Evolutionary conservation across 2,888 invertebrate species (phyloP), one percentile per base, ranked within the genome.

Genomic region (Rhyacophila evoluta): DNA sequence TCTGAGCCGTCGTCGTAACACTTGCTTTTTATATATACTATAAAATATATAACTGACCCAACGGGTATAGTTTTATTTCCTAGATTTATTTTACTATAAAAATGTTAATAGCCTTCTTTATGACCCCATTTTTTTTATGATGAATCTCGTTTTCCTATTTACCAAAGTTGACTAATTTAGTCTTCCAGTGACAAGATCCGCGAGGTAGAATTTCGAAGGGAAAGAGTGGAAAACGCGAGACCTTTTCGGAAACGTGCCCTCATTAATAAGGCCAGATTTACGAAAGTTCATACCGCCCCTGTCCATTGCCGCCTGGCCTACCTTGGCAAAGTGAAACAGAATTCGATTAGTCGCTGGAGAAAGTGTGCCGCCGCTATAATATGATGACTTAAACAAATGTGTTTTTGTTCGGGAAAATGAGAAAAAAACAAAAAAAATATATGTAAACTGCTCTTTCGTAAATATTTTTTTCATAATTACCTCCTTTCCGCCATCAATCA

Each of bases 321-420:
- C 55, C 55, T 55, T 55, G 55, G 55, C 25, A 19, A 19, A 41
- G 12, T n/a, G n/a, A 41, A 41, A 55, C 55, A 10, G 19, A 55
- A 55, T 55, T 55, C 55, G 25, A 55, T 55, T 55, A 55, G 55
- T 55, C 19, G 55, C 19, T 2, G 6, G 29, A 33, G 55, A 55
- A 55, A 55, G 55, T 55, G 55, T 55, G 55, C 2, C 55, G 25
- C 55, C 55, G 10, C 55, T 55, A 55, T 19, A 55, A 55, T 55
- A 55, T 55, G 10, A 55, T 8, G 25, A 8, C 19, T 55, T 8
- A 55, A 55, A 55, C 29, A 6, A 6, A 33, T 33, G 29, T 33
- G 29, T 33, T 55, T 6, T 55, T 55, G 12, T 55, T 55, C 19
- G 55, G 55, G 15, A 19, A 55, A 55, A 55, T 55, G 25, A 10